Evolutionary conservation across 2,797 vertebrate species (phyloP), one percentile per base, ranked within the genome.

Genomic region (Carduelis carduelis): DNA sequence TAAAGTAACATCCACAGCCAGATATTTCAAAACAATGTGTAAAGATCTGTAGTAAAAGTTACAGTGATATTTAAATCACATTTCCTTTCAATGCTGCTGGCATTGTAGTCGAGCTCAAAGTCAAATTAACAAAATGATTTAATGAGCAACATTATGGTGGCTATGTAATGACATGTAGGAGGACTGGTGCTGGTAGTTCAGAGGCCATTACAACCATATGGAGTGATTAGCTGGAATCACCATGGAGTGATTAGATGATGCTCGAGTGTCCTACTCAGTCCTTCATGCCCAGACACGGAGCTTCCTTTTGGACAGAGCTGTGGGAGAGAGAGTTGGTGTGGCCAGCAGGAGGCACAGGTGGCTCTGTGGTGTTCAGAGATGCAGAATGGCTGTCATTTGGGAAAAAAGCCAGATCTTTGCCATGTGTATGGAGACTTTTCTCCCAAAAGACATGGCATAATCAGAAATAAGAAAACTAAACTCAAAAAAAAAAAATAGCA

Each of bases 181-280:
- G n/a, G 30, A 49, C 44, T 49, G 27, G 13, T 72, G 23, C 60
- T 46, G 37, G 8, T 30, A 39, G 41, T 21, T 34, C 78, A 87
- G 24, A 85, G 20, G 28, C 56, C 26, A 46, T 43, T 80, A 28
- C 78, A 80, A 13, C 26, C 26, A 23, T 3, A 2, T 1, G 3
- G 46, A 88, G 81, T 3, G 8, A 17, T 22, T 34, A 50, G 44
- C n/a, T 17, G 50, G 50, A 52, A 52, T 19, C 50, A 52, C 50
- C 50, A 2, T 1, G 3, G 49, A 86, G 70, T 3, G 8, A 20
- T 18, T 34, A 44, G 37, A 35, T 17, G 55, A 28, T 34, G 17
- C 20, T 70, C 0, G 0, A 16, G 32, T 13, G 15, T 34, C 34
- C 43, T 6, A 0, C 43, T 84, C 26, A 10, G 60, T 56, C 34